Conservation (phyloP, 2,797 vertebrate genomes). For the Sphenodon punctatus region DNA sequence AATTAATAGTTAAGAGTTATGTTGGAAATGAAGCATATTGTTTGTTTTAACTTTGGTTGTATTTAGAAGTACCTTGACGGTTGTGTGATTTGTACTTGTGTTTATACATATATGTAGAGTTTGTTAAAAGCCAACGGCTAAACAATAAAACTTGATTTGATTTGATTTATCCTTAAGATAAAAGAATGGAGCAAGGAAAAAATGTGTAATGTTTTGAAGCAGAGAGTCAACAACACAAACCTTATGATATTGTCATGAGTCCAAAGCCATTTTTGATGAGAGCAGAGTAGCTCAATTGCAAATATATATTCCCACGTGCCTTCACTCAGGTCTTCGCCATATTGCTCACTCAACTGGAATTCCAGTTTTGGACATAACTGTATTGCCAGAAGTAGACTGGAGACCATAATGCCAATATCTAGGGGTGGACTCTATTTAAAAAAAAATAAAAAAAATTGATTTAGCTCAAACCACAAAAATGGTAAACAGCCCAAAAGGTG, state of each 20-base stretch:
- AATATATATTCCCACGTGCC: constrained; percentile 87
- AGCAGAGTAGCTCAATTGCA: constrained; percentile 88
- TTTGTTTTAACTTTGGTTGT: no score
- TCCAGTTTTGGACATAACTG: constrained; percentile 78
- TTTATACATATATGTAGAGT: no score
- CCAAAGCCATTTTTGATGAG: constrained; percentile 90
- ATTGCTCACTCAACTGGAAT: constrained; percentile 80
- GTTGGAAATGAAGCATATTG: no score
- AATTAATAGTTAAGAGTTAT: no score
- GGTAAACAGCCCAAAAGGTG: neutral
- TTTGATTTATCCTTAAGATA: no score
- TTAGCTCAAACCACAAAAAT: constrained; percentile 19
- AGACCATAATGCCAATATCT: constrained; percentile 83
- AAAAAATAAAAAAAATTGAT: constrained; percentile 12
- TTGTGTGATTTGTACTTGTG: no score
- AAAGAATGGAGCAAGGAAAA: neutral
- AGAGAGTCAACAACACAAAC: constrained; percentile 55
- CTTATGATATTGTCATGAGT: constrained; percentile 88
- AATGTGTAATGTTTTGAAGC: neutral
- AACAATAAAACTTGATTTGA: no score
- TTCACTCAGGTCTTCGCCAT: constrained; percentile 85
- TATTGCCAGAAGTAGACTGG: constrained; percentile 82
- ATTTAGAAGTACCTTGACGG: no score
- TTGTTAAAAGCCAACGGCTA: no score
- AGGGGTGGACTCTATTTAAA: constrained; percentile 81